Base-by-base conservation (phyloP, 2,113 vertebrate species). In the Stegastes partitus region DNA sequence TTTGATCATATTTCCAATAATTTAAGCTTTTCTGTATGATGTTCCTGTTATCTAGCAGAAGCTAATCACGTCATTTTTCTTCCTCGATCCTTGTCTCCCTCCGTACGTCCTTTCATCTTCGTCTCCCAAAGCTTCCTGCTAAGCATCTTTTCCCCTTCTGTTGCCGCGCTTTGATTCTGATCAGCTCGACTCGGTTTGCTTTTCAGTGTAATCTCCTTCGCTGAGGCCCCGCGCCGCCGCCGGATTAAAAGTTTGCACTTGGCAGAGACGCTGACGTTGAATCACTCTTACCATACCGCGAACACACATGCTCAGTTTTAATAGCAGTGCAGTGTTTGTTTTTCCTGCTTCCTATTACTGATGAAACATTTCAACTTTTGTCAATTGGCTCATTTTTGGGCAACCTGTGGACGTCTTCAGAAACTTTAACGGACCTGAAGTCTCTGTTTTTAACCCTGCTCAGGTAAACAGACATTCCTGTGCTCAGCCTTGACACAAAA, bases 171-270 rank as follows among this genome's bases (percentile, higher is more conserved):
- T 57, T 63, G 42, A 55, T 45, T 62, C 45, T 57, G 66, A 86
- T 79, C 59, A 74, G 54, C 26, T 63, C 14, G 45, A 65, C 28
- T 65, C 51, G 15, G 18, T 0, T 1, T 31, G 39, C 39, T 23
- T 64, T 16, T 1, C 1, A 3, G 19, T 31, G n/a, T 34, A 70
- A 66, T 56, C 37, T 68, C 12, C 23, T 56, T 25, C 19, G 1
- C 4, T 0, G 4, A 56, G 37, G 18, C 56, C 70, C 51, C 11
- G 44, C 15, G 47, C 26, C 58, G 47, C 26, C 58, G 31, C 68
- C 73, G 62, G 55, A 82, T 79, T 66, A 68, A 45, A 74, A 47
- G 70, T 71, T 63, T 63, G 2, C 42, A 28, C 59, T 47, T 59
- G 19, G 53, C 39, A 42, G 45, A 58, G 61, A 68, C 59, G 39